Percentiles rank a stretch among this genome's conserved stretches.
phyloP scores from a whole-genome alignment of 2,113 vertebrate species.

The Euleptes europaea region DNA sequence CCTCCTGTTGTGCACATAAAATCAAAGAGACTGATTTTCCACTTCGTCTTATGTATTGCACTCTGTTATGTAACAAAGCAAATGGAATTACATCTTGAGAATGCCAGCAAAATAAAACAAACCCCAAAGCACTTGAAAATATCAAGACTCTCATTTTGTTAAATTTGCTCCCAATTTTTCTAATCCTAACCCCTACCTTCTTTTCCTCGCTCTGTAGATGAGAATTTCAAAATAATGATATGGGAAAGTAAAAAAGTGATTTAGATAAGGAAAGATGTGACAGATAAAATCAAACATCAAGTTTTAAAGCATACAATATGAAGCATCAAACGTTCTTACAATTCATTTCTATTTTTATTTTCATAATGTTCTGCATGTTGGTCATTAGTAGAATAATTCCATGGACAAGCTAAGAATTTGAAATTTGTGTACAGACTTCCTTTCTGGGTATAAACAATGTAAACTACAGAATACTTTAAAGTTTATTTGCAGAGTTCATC shows the following conservation, averaged over 20 bases:
- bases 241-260: not conserved
- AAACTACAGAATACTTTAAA: not conserved
- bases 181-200: slow-evolving; percentile 4
- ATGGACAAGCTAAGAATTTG: not conserved
- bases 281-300: slow-evolving; percentile 33
- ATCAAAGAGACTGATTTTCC: not conserved
- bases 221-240: slow-evolving; percentile 13
- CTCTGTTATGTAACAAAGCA: not conserved
- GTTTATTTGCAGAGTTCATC: slow-evolving; percentile 11
- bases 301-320: not conserved
- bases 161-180: not conserved
- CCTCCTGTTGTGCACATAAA: not conserved
- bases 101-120: not conserved
- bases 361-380: not conserved
- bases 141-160: fast-evolving
- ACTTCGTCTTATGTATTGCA: not conserved
- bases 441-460: not conserved
- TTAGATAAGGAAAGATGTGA: not conserved
- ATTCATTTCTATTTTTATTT: not conserved
- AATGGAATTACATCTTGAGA: not conserved
- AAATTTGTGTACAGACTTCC: slow-evolving; percentile 11
- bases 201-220: slow-evolving; percentile 8
- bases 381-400: slow-evolving; percentile 14
- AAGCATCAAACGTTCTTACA: slow-evolving; percentile 28
- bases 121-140: not conserved